phyloP scores from a whole-genome alignment of 2,888 invertebrate species.

The Neocrepidodera transversa region DNA sequence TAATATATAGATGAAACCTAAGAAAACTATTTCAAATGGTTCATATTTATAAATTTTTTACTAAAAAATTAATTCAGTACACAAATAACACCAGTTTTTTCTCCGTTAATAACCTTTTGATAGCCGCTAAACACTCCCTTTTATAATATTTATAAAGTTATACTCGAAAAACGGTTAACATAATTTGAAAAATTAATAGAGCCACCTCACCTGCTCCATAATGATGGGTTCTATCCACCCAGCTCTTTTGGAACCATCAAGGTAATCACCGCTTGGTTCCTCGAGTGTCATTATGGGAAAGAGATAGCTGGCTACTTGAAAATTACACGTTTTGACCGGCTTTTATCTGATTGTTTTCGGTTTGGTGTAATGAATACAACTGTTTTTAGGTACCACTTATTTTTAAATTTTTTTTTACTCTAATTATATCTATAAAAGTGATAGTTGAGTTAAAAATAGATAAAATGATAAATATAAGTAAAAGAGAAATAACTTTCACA shows the following conservation, averaged over 20 bases:
- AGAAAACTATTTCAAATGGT: too few species aligned
- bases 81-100: too few species aligned
- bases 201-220: conserved; percentile 52
- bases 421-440: too few species aligned
- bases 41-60: too few species aligned
- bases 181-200: conserved; percentile 54
- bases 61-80: too few species aligned
- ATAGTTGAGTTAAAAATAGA: too few species aligned
- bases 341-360: conserved; percentile 40
- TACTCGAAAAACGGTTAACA: conserved; percentile 28
- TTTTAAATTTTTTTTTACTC: neutral
- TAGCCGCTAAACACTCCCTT: neutral
- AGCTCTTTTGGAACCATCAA: conserved; percentile 36
- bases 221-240: conserved; percentile 54
- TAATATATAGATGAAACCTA: too few species aligned
- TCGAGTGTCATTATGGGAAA: conserved; percentile 46
- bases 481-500: too few species aligned
- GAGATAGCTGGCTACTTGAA: conserved; percentile 44
- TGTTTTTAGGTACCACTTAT: neutral
- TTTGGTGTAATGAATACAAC: neutral
- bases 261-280: conserved; percentile 43
- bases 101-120: neutral
- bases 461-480: too few species aligned
- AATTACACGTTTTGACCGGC: conserved; percentile 37
- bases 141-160: conserved; percentile 27